Evolutionary conservation across 2,797 vertebrate genomes (phyloP), one percentile per base, ranked within the genome.

Genomic region (Sus cebifrons): DNA sequence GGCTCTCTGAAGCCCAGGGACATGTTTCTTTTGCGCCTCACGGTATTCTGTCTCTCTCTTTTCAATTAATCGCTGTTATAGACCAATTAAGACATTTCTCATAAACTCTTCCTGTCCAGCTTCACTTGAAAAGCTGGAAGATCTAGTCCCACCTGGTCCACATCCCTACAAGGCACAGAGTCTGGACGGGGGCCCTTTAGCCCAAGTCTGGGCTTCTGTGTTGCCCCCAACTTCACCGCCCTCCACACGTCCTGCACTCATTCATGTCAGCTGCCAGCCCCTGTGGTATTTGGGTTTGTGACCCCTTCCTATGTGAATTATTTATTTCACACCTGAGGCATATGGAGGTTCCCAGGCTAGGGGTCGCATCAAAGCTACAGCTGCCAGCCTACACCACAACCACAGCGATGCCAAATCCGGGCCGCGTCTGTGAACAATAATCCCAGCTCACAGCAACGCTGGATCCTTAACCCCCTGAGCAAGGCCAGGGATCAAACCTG

Each of bases 71-170:
- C 62, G 52, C 14, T 27, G 6, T 68, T 75, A 18, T 67, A 75
- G 44, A 74, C 75, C 40, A 75, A 95, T 75, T 44, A 75, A 92
- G 49, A 65, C 54, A 88, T 73, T 54, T 68, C 44, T 29, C 8
- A 14, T 81, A 32, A 49, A 81, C 67, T 49, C 74, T 92, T 13
- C 25, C 68, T 62, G 86, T 36, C 40, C 21, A 27, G 9, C 74
- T 75, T 64, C 67, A 62, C 60, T 58, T 92, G 8, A 77, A 71
- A 65, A 87, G 23, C 29, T 52, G 15, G 18, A 58, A 60, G 32
- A 82, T 58, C 4, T 11, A 89, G 18, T 3, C 32, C 36, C 25
- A 11, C 0, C 0, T 32, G 9, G 36, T 17, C 52, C 29, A 23
- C 36, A 7, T 74, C 81, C 36, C 27, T 17, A 11, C 29, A 29